Base-by-base conservation (phyloP, 2,888 invertebrate species). In the Myopa testacea region DNA sequence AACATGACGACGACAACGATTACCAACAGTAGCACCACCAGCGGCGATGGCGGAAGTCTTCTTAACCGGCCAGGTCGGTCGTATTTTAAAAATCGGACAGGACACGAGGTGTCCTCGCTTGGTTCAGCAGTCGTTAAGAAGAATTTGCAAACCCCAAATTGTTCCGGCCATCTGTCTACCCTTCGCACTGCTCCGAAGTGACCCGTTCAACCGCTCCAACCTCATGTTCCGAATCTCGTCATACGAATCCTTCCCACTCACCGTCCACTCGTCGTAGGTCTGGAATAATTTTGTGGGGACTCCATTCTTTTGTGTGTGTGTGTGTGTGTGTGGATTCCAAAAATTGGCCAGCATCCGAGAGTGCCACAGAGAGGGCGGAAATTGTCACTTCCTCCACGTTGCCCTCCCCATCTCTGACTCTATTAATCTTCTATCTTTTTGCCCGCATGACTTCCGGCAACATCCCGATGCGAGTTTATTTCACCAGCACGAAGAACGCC, bases 71-170 rank as follows among this genome's bases (percentile, higher is more conserved):
- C 62, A 58, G 38, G 12, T 63, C 19, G 74, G 55, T 75, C 75
- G 75, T 75, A 75, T 55, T 75, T 75, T 75, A 55, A 67, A 74
- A 67, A 52, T 16, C 52, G 55, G 67, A 65, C 63, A 38, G 19
- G 19, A 26, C 34, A 26, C n/a, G 14, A 14, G 58, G n/a, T 58
- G 8, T 14, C n/a, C n/a, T 58, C 58, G 58, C 50, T 74, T 14
- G 67, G 34, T 72, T 72, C 40, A 26, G 55, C 38, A 63, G 67
- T 50, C 67, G 34, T 50, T 60, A 19, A 62, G 73, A 73, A 6
- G n/a, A 62, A 62, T 62, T 62, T 62, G 62, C 34, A 14, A 62
- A 62, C n/a, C 62, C 62, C 0, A 26, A 26, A 26, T 3, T 26
- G 4, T 62, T 55, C n/a, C 62, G 62, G 62, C 34, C 62, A 26